Conservation (phyloP, 2,888 invertebrate species). For the Gymnoscelis rufifasciata region DNA sequence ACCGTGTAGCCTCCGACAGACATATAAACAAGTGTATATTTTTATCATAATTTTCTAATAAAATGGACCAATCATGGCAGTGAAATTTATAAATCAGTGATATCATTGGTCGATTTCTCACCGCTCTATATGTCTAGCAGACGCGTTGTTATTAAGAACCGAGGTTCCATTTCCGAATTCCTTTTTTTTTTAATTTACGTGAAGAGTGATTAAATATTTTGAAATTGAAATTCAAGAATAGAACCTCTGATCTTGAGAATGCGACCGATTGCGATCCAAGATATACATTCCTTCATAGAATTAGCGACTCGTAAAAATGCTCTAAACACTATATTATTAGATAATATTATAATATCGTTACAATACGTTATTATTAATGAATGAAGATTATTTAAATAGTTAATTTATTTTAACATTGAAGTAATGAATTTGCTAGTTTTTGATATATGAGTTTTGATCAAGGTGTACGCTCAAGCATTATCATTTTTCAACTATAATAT, state of each 20-base stretch:
- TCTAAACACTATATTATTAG: slow-evolving; percentile 58
- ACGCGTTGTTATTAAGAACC: slow-evolving; percentile 61
- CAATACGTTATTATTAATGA: slow-evolving; percentile 57
- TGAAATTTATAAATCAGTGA: slow-evolving; percentile 65
- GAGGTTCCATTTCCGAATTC: slow-evolving; percentile 63
- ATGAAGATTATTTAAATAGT: slow-evolving; percentile 59
- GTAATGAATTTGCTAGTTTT: slow-evolving; percentile 31
- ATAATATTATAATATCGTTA: slow-evolving; percentile 52
- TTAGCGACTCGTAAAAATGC: slow-evolving; percentile 73
- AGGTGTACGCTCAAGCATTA: slow-evolving; percentile 10
- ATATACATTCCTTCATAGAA: slow-evolving; percentile 71
- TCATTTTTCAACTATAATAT: not conserved
- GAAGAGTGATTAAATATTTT: slow-evolving; percentile 19
- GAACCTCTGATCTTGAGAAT: slow-evolving; percentile 72
- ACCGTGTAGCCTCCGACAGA: slow-evolving; percentile 75
- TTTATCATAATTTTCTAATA: slow-evolving; percentile 58
- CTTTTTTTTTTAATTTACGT: slow-evolving; percentile 27
- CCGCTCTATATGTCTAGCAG: slow-evolving; percentile 68
- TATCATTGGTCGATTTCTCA: slow-evolving; percentile 75
- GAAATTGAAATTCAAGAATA: slow-evolving; percentile 53
- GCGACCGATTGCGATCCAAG: slow-evolving; percentile 68
- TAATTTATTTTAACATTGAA: slow-evolving; percentile 35
- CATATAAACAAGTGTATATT: slow-evolving; percentile 74
- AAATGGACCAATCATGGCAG: slow-evolving; percentile 78
- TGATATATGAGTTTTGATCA: slow-evolving; percentile 10